Evolutionary conservation across 1,140 invertebrate species (phyloP), one percentile per base, ranked within the genome.

Genomic region (Hydropsyche tenuis): DNA sequence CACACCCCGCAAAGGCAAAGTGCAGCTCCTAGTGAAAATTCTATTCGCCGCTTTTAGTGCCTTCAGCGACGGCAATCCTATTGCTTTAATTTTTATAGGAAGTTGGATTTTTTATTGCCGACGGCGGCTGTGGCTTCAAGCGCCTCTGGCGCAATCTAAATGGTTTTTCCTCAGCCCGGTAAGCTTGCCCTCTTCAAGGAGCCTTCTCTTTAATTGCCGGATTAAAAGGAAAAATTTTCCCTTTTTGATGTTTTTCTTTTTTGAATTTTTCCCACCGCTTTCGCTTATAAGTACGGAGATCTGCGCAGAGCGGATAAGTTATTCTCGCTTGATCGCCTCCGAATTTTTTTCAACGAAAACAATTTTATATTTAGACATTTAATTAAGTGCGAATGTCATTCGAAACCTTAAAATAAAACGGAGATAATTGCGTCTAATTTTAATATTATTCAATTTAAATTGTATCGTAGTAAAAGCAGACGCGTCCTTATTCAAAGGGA

Each of bases 71-170:
- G 22, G 48, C 51, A 45, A 53, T 70, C 68, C 48, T 70, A 70
- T 70, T 46, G 68, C 46, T 70, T 70, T 70, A 70, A 70, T 70
- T 70, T 70, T 70, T 70, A 70, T 70, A 48, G 68, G 48, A 70
- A 70, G 9, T 37, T 18, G 48, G 43, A 53, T 70, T 60, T 70
- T 70, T 70, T 56, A 53, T 53, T 53, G 42, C 30, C 30, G 9
- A 9, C 30, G 9, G 30, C 66, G 14, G 22, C 16, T 11, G 11
- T 43, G 18, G 7, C 64, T 20, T 43, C 56, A 9, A 68, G 18
- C 43, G 23, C 60, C 60, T 25, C 23, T 25, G 56, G 22, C 30
- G 63, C 9, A 70, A 70, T 46, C 56, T 70, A 56, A 27, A 46
- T 18, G 66, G 66, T 25, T 70, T 70, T 70, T 14, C 68, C 65